Conservation (phyloP, 2,113 vertebrate species). For the Hemibagrus wyckioides region DNA sequence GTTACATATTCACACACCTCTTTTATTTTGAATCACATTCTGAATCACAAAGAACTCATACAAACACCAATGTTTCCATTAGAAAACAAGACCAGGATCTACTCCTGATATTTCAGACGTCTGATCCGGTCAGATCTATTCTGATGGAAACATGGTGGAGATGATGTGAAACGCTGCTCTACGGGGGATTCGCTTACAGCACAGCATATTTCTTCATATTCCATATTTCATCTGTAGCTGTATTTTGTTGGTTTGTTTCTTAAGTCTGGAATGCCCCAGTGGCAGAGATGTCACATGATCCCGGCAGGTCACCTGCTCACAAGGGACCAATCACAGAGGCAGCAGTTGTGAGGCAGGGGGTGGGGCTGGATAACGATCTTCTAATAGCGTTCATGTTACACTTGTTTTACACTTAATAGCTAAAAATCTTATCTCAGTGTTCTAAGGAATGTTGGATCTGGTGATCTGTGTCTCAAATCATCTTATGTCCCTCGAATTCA, state of each 20-base stretch:
- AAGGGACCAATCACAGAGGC: constrained; percentile 48
- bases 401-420: neutral
- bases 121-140: neutral
- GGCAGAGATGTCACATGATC: constrained; percentile 53
- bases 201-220: neutral
- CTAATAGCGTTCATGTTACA: neutral
- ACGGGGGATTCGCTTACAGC: constrained; percentile 29
- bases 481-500: neutral
- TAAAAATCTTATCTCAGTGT: neutral
- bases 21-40: neutral
- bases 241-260: neutral
- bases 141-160: constrained; percentile 52
- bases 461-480: neutral
- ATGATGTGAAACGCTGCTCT: constrained; percentile 48
- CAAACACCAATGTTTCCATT: constrained; percentile 49
- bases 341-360: constrained; percentile 17
- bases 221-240: neutral
- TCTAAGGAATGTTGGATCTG: neutral
- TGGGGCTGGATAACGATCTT: constrained; percentile 4
- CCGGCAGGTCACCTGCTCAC: constrained; percentile 43
- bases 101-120: neutral
- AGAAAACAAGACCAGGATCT: constrained; percentile 17
- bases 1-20: constrained; percentile 9
- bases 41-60: constrained; percentile 26
- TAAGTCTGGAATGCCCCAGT: constrained; percentile 1